Evolutionary conservation across 2,888 invertebrate species (phyloP), one percentile per base, ranked within the genome.

Genomic region (Caenorhabditis sp.): DNA sequence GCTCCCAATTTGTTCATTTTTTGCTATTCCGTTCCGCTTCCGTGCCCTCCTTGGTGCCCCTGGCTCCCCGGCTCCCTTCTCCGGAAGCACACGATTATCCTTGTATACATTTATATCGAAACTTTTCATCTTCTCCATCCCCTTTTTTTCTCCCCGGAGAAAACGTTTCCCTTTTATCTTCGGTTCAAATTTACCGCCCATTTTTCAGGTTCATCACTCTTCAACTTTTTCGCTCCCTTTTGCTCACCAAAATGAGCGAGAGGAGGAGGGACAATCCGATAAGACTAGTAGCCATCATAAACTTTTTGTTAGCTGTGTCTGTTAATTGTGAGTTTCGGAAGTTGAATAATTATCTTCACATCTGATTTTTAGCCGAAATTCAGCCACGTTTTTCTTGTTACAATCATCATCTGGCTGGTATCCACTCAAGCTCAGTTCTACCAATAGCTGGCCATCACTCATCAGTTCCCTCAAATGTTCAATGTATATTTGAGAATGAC

Each of bases 371-470:
- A 82, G 76, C 47, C 19, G 73, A 68, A 16, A 80, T 84, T n/a
- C 80, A 77, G 51, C 74, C 84, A 12, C 68, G 84, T 24, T 80
- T 74, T 59, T 80, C 84, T 5, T 84, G 84, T 73, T 80, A 81
- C 38, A 80, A 84, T 58, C 84, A 84, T 47, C 77, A 56, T 64
- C 56, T 84, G 2, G 84, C 84, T 14, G 84, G 84, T n/a, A 66
- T 80, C 22, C 76, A 68, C 1, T 47, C n/a, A 14, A 75, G 56
- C 31, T 61, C 73, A 16, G 80, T 84, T 0, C 66, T 80, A 16
- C 84, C 84, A 28, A 80, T 84, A 2, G 51, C 79, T 2, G 66
- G 61, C 2, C 74, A 74, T 47, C 59, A 59, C 8, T 51, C 74
- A 8, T 64, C 68, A 22, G n/a, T 59, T 10, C 64, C 72, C 2